Evolutionary conservation across 1,140 invertebrate genomes (phyloP), one percentile per base, ranked within the genome.

Genomic region (Drosophila repletoides): DNA sequence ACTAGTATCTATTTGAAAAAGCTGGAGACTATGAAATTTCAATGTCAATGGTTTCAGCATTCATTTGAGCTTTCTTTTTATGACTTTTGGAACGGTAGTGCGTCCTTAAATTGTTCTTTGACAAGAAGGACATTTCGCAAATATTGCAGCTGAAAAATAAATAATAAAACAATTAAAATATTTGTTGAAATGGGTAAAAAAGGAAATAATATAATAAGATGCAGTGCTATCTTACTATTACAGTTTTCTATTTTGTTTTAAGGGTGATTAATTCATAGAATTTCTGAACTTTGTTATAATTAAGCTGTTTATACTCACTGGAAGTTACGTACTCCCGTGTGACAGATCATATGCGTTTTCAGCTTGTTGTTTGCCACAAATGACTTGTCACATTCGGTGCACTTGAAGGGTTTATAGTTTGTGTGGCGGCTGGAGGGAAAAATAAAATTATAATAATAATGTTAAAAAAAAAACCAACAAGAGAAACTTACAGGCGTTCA

Each of bases 331-430:
- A 98, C 97, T 72, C 98, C 98, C 48, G 98, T 93, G 91, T 99
- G 98, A 89, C 99, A 99, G 69, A 98, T 93, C 77, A 97, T 98
- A 92, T 99, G 98, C 91, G 99, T 98, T 10, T 97, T 97, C 77
- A 99, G 93, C 93, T 99, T 99, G 71, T 97, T 98, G 88, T 97
- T 98, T 92, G 99, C 99, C 71, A 98, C 98, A 92, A 99, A 99
- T 64, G 97, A 95, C 92, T 99, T 99, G 73, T 96, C 95, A 92
- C 98, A 99, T 90, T 99, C 97, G 19, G 95, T 96, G 93, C 98
- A 99, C 91, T 98, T 98, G 94, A 99, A 99, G 9, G 98, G 98
- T 91, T 99, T 99, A 2, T 68, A 60, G 17, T 71, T 63, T 1
- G 79, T 86, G n/a, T 84, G 79, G 4, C 66, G 79, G 12, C 79